Conservation (phyloP, 1,140 invertebrate species). For the Listronotus bonariensis region DNA sequence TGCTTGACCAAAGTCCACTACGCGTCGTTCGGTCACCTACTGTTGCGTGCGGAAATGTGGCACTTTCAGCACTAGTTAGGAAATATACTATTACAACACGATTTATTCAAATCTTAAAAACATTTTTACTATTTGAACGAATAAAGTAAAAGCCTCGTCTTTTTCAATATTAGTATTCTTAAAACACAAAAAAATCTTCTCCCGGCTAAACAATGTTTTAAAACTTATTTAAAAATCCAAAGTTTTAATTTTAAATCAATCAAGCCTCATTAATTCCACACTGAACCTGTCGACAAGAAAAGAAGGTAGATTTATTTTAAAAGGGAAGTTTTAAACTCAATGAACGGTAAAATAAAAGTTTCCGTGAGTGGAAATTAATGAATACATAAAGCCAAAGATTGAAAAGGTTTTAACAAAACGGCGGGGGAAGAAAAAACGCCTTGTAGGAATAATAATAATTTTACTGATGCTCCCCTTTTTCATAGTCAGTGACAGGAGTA, state of each 20-base stretch:
- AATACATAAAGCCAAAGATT: constrained; percentile 35
- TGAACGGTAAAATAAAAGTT: constrained; percentile 38
- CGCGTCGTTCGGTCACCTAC: too few relatives aligned
- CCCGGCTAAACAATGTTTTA: background rate
- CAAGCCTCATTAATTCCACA: constrained; percentile 24
- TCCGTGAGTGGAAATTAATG: constrained; percentile 38
- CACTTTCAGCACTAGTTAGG: too few relatives aligned
- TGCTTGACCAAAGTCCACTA: too few relatives aligned
- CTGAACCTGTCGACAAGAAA: constrained; percentile 7
- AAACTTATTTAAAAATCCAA: background rate
- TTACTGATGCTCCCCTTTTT: constrained; percentile 1
- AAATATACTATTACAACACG: too few relatives aligned
- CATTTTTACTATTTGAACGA: too few relatives aligned
- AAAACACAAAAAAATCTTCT: too few relatives aligned
- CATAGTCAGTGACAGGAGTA: constrained; percentile 4
- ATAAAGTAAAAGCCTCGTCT: too few relatives aligned
- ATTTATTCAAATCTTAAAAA: too few relatives aligned
- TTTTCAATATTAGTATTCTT: too few relatives aligned
- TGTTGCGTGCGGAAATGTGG: too few relatives aligned
- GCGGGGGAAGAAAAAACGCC: constrained; percentile 22
- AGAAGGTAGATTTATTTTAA: constrained; percentile 22
- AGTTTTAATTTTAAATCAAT: constrained; percentile 23
- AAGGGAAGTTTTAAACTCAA: constrained; percentile 21
- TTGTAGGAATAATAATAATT: constrained; percentile 26
- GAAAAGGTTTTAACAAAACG: constrained; percentile 31